Base-by-base conservation (phyloP, 2,888 invertebrate species). In the Penaeus monodon region DNA sequence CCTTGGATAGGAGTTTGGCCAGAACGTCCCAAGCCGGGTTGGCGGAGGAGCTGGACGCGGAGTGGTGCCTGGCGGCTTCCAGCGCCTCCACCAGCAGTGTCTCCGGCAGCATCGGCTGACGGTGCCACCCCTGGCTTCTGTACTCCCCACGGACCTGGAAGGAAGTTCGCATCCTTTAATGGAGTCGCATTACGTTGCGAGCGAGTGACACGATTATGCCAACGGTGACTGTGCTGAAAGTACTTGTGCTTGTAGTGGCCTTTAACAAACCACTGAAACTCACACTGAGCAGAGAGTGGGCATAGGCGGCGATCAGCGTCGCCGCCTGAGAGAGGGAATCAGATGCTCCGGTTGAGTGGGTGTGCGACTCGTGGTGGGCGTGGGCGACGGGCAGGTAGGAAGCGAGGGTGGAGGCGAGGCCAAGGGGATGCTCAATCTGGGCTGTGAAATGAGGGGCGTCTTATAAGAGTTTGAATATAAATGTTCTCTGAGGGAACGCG, bases 341-440 rank as follows among this genome's bases (percentile, higher is more conserved):
- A 57, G 44, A 77, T n/a, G 29, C 1, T 20, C 17, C 20, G 20
- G 22, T 66, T n/a, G 66, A 57, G 22, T 38, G 22, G 33, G 63
- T 12, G 74, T 33, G 76, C 7, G 63, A 49, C 22, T 82, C 82
- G 7, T 78, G 82, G 27, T 22, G 63, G 66, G 29, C 27, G 38
- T 77, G 70, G 57, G 81, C 86, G n/a, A 78, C 66, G 38, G 81
- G 82, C 38, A 86, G 63, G 77, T 82, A 78, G 38, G 78, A 66
- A n/a, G 77, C 78, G 57, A 86, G 27, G 44, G 66, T 64, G 3
- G 81, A 57, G 10, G 64, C 65, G 10, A 86, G 38, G 57, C 44
- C 49, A 8, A 49, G 38, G 24, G 86, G 86, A 49, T 64, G 38
- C 70, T 86, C 82, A 24, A 86, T 68, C 20, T 86, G 77, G 17